A percentile compares a stretch with the other conserved stretches of the same genome.
phyloP scores from a whole-genome alignment of 2,113 vertebrate genomes.

The Podarcis muralis region DNA sequence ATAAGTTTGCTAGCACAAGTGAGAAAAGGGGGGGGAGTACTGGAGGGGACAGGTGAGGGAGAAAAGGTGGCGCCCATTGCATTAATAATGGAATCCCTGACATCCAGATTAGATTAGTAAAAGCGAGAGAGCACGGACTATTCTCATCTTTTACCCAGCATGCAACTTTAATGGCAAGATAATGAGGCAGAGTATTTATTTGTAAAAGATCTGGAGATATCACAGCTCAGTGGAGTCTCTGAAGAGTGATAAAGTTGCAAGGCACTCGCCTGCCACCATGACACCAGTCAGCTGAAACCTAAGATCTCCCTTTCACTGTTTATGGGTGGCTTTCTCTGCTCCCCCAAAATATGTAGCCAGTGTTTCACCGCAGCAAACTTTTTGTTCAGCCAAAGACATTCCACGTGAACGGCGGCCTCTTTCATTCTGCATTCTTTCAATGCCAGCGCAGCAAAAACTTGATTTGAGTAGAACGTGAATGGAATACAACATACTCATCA shows the following conservation, averaged over 20 bases:
- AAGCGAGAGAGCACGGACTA: slow-evolving; percentile 52
- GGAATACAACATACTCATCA: too few relatives aligned
- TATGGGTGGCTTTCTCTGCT: not conserved
- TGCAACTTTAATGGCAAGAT: slow-evolving; percentile 65
- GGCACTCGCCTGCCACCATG: fast-evolving
- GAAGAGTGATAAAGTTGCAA: slow-evolving; percentile 4
- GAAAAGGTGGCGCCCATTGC: not conserved
- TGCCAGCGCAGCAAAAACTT: too few relatives aligned
- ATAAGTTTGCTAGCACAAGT: not conserved
- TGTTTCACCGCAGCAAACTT: too few relatives aligned
- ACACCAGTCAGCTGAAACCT: slow-evolving; percentile 33
- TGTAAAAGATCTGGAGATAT: slow-evolving; percentile 71
- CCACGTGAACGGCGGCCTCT: too few relatives aligned
- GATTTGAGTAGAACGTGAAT: too few relatives aligned
- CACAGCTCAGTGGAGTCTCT: slow-evolving; percentile 36
- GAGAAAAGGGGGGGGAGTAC: not conserved
- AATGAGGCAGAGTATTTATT: slow-evolving; percentile 69
- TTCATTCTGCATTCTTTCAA: too few relatives aligned
- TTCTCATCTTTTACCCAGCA: slow-evolving; percentile 46
- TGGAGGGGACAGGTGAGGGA: not conserved
- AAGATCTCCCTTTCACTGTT: not conserved
- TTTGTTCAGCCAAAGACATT: too few relatives aligned
- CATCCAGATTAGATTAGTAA: slow-evolving; percentile 58
- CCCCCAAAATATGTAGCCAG: too few relatives aligned
- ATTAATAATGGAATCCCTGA: slow-evolving; percentile 58